Evolutionary conservation across 2,888 invertebrate species (phyloP), one percentile per base, ranked within the genome.

Genomic region (Leucoma salicis): DNA sequence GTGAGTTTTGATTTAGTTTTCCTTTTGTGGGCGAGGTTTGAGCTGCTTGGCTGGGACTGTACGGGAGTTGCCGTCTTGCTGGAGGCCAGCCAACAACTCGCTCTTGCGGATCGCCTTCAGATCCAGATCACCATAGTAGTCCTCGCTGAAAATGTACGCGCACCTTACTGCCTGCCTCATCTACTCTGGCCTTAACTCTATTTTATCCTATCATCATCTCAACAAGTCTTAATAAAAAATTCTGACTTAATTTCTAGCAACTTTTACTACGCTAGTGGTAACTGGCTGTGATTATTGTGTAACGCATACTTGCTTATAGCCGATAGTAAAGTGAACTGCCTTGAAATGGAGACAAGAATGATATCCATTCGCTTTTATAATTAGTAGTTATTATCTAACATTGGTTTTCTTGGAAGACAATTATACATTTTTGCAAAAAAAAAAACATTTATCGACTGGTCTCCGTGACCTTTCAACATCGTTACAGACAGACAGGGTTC

Each of bases 91-190:
- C 78, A 96, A 92, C 69, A 96, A 93, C 90, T 97, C 97, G 90
- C 96, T 96, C 93, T 97, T 97, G 91, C 96, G 94, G 93, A 97
- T 96, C 91, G 94, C 93, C 94, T 97, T 97, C 92, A 97, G 92
- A 90, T 97, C 97, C 94, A 97, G 91, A 89, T 97, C 97, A 66
- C 97, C 97, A 80, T 97, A 97, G 93, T 97, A 97, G 94, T 97
- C 97, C 93, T 97, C 97, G 92, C 97, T 97, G 95, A 92, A 93
- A 87, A 85, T 78, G 82, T 76, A 87, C 77, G 83, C 78, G 75
- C 61, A 82, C 79, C 86, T 87, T 87, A 87, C 85, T 79, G 75
- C 82, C 81, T 77, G 75, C 78, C 77, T 70, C 74, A 67, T 73
- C 78, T 71, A 70, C 66, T 61, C 69, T 65, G 66, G 44, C 53